Evolutionary conservation across 1,140 invertebrate species (phyloP), one percentile per base, ranked within the genome.

Genomic region (Centruroides sculpturatus): DNA sequence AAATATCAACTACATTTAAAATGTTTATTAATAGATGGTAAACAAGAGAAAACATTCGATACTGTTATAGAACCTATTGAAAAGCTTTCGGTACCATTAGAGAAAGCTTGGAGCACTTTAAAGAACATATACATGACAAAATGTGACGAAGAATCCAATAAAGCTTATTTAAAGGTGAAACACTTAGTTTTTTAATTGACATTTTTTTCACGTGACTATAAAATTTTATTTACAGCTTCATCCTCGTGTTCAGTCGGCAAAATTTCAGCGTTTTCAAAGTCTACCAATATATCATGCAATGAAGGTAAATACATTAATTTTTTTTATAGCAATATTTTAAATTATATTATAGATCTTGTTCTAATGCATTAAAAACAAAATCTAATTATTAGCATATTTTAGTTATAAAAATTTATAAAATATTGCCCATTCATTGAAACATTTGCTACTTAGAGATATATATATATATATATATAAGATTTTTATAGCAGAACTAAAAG

Each of bases 31-130:
- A 68, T 71, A 70, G 62, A 74, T 46, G 74, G 77, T 65, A 70
- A 77, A 58, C 59, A 64, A 46, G 63, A 69, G 35, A 80, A 84
- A 75, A 77, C 83, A 53, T 85, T 89, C 73, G 75, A 80, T 11
- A 80, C 85, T 68, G 77, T 92, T n/a, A 81, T 93, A 59, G 71
- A 82, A 58, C 85, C 85, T 9, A 69, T 94, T 10, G 91, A 96
- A 69, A 79, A 82, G 64, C 71, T 83, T 1, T 80, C 81, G 35
- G 78, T 78, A 8, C 82, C 85, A 34, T 74, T 95, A 48, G 85
- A 89, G 68, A 80, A 83, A 47, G 89, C 86, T n/a, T 92, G 87
- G 86, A 86, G 86, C 46, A 79, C 89, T 63, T 82, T 87, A 0
- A 92, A 90, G 72, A 83, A 85, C 36, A 73, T 94, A 10, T 89